phyloP scores from a whole-genome alignment of 2,113 vertebrate genomes.

The Apteryx mantelli region DNA sequence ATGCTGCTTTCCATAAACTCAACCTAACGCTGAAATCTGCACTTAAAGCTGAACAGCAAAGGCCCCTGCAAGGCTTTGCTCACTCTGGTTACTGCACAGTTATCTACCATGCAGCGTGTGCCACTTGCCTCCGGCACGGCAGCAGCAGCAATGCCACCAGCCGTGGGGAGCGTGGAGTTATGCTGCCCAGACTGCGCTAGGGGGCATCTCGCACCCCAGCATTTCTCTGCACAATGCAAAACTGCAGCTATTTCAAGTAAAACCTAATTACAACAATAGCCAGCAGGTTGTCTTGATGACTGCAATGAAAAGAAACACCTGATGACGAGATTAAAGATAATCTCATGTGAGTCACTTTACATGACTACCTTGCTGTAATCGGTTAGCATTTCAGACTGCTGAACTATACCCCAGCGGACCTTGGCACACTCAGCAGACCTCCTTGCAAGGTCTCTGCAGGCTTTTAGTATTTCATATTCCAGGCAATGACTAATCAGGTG shows the following conservation, averaged over 20 bases:
- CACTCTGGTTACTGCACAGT: neutral
- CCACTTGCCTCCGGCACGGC: rapidly evolving
- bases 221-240: neutral
- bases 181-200: neutral
- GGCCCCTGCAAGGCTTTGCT: neutral
- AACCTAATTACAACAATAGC: neutral
- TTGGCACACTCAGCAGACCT: neutral
- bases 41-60: constrained; percentile 16
- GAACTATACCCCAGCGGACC: constrained; percentile 30
- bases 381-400: constrained; percentile 18
- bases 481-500: neutral
- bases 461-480: constrained; percentile 11
- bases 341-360: constrained; percentile 45
- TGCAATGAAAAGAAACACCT: neutral
- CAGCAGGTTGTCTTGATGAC: constrained; percentile 26
- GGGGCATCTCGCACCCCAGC: neutral
- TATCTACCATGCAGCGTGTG: neutral
- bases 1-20: neutral
- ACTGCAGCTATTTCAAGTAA: constrained; percentile 12
- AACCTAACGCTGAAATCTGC: neutral
- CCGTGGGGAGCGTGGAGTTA: rapidly evolving
- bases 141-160: neutral
- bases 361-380: constrained; percentile 22
- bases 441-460: neutral
- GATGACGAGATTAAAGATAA: constrained; percentile 60